Conservation (phyloP, 2,888 invertebrate genomes). For the Agonum fuliginosum region DNA sequence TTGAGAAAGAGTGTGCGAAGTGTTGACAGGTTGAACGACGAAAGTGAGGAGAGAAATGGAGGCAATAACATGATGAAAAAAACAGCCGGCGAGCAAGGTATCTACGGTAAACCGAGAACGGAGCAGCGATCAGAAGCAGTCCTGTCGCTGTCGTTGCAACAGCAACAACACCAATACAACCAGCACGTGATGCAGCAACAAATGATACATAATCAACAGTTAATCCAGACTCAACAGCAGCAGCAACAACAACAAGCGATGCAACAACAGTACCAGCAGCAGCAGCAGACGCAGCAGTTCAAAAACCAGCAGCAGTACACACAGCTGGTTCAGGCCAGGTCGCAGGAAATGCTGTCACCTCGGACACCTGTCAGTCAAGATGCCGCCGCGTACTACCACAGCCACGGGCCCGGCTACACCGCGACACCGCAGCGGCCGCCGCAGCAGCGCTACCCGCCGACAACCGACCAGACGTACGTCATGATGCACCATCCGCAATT, state of each 20-base stretch:
- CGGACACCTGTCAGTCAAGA: constrained; percentile 66
- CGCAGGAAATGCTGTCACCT: constrained; percentile 76
- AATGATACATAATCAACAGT: constrained; percentile 70
- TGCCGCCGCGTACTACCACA: constrained; percentile 69
- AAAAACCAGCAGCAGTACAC: constrained; percentile 71
- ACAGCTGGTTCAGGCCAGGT: constrained; percentile 71
- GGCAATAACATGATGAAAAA: constrained; percentile 69
- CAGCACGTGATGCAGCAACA: constrained; percentile 74
- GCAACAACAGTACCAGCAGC: constrained; percentile 65
- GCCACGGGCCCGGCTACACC: constrained; percentile 65
- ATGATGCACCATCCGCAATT: constrained; percentile 64
- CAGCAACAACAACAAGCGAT: constrained; percentile 48
- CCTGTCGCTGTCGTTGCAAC: constrained; percentile 51
- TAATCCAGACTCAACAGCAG: constrained; percentile 61
- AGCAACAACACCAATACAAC: constrained; percentile 69
- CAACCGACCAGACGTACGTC: constrained; percentile 67
- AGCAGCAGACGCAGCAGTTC: constrained; percentile 75
- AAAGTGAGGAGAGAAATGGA: constrained; percentile 72
- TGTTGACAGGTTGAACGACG: constrained; percentile 68
- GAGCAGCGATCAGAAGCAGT: constrained; percentile 71
- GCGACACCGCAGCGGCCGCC: constrained; percentile 65
- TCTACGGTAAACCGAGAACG: constrained; percentile 78
- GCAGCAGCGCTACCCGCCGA: constrained; percentile 64
- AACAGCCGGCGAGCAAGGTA: constrained; percentile 75
- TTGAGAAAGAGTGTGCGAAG: constrained; percentile 70